Base-by-base conservation (phyloP, 2,113 vertebrate species). In the Oreochromis spilurus region DNA sequence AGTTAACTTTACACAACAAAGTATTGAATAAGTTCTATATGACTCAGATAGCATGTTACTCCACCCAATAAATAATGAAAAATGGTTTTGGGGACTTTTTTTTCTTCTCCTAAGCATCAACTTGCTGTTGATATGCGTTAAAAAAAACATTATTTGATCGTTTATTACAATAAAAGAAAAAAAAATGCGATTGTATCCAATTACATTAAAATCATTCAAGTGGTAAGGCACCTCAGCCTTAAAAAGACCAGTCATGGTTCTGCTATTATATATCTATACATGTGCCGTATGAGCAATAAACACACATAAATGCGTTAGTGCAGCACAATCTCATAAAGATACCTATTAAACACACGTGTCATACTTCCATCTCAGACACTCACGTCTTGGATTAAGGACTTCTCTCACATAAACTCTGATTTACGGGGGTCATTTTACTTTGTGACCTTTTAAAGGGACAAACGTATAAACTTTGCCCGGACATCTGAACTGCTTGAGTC, bases 381-480 rank as follows among this genome's bases (percentile, higher is more conserved):
- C 57, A 81, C 50, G 43, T 78, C 31, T 82, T 70, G 36, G 26
- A 62, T 53, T 79, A 2, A 24, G 6, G 67, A 43, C 3, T 21
- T 82, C 24, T 80, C 29, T 50, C 43, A 62, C 45, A 26, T 54
- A 55, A 79, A 48, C 81, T 80, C 5, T 77, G 29, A 81, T 89
- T 77, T 83, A 89, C 29, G 36, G 21, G 29, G 24, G 40, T 26
- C 57, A 81, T 90, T 80, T 82, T 55, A 82, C 77, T 91, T 91
- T 85, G 88, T 88, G 75, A 89, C 60, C 79, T 79, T 84, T 89
- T 84, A 87, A 82, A 82, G 29, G 29, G 53, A 26, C n/a, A 83
- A 87, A 85, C 36, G 16, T 75, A 82, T 89, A 34, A 83, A 54
- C 91, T 87, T 88, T 85, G 34, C 83, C 54, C 10, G 19, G 90